Evolutionary conservation across 1,140 invertebrate species (phyloP).

Genomic region (Neuroterus valhalla): DNA sequence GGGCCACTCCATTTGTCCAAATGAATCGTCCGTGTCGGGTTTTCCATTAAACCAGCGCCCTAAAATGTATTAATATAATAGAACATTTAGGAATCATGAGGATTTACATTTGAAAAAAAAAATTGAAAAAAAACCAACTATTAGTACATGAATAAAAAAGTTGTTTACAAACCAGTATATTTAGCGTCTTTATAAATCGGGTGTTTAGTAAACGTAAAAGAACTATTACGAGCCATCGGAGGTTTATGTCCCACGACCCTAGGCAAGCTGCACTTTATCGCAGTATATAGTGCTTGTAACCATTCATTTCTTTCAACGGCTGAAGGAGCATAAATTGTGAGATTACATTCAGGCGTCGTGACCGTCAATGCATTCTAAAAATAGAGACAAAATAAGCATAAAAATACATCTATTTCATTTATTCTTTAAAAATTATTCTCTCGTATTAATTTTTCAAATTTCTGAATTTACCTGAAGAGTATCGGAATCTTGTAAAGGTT

Average conservation of each 20-base stretch:
- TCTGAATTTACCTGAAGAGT: conserved; percentile 72
- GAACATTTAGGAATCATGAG: too few species aligned
- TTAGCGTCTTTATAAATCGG: conserved; percentile 84
- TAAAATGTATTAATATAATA: not conserved
- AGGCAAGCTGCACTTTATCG: conserved; percentile 76
- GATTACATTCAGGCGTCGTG: conserved; percentile 85
- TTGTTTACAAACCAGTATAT: conserved; percentile 76
- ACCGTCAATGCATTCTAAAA: conserved; percentile 81
- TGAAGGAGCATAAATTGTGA: conserved; percentile 80
- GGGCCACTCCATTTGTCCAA: conserved; percentile 86
- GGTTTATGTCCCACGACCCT: conserved; percentile 75
- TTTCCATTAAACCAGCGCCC: conserved; percentile 88
- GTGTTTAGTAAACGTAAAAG: conserved; percentile 84
- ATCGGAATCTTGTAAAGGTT: conserved; percentile 77
- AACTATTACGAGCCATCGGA: conserved; percentile 82
- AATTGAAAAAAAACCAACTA: too few species aligned
- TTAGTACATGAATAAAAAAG: not conserved
- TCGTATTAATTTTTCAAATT: too few species aligned
- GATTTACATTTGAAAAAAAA: too few species aligned
- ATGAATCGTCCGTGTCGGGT: conserved; percentile 77
- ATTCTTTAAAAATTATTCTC: conserved; percentile 32
- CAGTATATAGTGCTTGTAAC: conserved; percentile 81
- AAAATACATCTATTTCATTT: conserved; percentile 31
- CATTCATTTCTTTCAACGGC: conserved; percentile 86
- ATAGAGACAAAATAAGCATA: conserved; percentile 29